A percentile compares a stretch with the other conserved stretches of the same genome.
Evolutionary conservation across 2,113 vertebrate species (phyloP).

Genomic region (Upupa epops): DNA sequence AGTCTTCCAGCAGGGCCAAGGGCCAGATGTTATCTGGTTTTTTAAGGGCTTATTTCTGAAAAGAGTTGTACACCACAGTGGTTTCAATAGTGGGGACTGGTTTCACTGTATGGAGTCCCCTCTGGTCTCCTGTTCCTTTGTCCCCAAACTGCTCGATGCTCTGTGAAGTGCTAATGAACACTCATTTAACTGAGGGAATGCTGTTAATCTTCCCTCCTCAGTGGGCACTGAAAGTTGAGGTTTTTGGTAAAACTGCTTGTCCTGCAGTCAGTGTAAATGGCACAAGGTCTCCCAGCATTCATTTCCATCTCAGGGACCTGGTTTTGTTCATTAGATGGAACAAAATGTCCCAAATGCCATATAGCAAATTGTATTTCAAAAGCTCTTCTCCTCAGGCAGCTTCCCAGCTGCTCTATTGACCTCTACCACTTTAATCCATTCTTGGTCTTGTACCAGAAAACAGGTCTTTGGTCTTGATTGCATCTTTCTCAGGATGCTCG

Average conservation of each 20-base stretch:
- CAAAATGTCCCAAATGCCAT: background rate
- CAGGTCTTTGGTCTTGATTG: background rate
- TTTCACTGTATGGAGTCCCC: background rate
- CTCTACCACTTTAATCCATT: background rate
- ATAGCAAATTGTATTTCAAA: background rate
- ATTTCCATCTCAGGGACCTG: background rate
- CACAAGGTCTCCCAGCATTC: background rate
- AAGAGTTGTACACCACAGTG: background rate
- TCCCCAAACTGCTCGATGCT: background rate
- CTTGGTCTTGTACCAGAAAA: background rate
- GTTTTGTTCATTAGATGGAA: background rate
- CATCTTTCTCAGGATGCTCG: background rate
- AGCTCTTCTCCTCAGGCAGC: background rate
- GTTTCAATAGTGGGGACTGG: background rate
- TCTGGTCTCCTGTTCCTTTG: background rate
- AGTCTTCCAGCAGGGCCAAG: background rate
- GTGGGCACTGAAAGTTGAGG: fast-evolving
- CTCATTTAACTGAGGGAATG: background rate
- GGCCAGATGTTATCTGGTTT: background rate
- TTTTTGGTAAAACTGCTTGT: background rate
- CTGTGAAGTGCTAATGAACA: background rate
- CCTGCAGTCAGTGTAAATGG: background rate
- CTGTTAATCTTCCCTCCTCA: background rate
- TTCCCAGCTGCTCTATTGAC: background rate
- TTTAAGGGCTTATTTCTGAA: background rate